Conservation (phyloP, 2,797 vertebrate species). For the Amphiprion clarkii region DNA sequence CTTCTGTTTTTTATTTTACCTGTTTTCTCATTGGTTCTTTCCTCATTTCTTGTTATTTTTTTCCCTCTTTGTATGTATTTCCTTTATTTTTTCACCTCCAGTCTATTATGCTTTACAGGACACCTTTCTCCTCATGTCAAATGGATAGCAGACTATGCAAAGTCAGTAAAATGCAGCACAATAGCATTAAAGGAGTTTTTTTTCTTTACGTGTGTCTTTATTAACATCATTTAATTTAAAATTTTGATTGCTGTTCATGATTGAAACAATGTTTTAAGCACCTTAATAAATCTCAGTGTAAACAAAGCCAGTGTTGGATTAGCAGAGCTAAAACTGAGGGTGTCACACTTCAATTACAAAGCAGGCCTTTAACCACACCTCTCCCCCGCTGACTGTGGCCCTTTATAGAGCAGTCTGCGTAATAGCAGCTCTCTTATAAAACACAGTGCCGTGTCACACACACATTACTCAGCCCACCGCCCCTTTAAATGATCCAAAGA, state of each 20-base stretch:
- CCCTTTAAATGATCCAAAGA: constrained; percentile 83
- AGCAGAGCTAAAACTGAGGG: constrained; percentile 57
- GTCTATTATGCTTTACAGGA: not conserved
- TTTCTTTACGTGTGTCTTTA: constrained; percentile 9
- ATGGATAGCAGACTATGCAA: not conserved
- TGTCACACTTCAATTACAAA: constrained; percentile 63
- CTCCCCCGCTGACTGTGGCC: constrained; percentile 64
- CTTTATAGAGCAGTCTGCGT: constrained; percentile 76
- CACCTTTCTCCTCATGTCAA: constrained; percentile 13
- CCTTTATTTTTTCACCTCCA: not conserved
- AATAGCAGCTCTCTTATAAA: constrained; percentile 80
- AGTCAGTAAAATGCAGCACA: constrained; percentile 6
- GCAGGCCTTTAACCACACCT: constrained; percentile 64
- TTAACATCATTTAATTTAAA: not conserved
- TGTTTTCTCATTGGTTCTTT: not conserved
- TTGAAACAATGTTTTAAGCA: constrained; percentile 1
- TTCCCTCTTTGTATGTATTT: not conserved
- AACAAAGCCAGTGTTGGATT: constrained; percentile 47
- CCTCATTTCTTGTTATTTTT: not conserved
- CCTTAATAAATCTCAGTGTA: constrained; percentile 50
- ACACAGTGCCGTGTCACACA: constrained; percentile 76
- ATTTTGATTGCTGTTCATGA: not conserved
- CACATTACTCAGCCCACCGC: constrained; percentile 81
- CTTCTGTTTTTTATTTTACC: constrained; percentile 5
- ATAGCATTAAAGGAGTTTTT: not conserved